Conservation (phyloP, 2,113 vertebrate species). For the Cervus canadensis region DNA sequence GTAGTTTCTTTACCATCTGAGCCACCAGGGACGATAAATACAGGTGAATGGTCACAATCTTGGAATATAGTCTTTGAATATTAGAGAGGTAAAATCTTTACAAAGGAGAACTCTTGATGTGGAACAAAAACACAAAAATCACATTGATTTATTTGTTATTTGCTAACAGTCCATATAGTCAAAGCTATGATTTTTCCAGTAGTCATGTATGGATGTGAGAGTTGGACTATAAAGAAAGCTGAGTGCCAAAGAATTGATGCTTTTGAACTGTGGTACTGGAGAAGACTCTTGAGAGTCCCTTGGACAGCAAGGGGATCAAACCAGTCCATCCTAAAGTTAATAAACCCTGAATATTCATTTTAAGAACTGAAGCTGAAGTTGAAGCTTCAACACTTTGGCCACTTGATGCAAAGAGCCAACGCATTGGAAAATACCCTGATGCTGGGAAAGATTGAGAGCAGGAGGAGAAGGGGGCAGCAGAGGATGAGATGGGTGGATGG, state of each 20-base stretch:
- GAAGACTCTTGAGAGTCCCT: not conserved
- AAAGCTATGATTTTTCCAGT: not conserved
- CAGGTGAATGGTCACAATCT: not conserved
- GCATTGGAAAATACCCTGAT: not conserved
- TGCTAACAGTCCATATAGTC: not conserved
- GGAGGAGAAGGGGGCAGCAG: not conserved
- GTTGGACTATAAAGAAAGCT: not conserved
- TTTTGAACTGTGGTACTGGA: not conserved
- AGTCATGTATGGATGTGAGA: not conserved
- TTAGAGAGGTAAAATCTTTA: not conserved
- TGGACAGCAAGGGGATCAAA: not conserved
- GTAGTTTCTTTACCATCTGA: not conserved
- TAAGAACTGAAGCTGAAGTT: not conserved
- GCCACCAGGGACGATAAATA: not conserved
- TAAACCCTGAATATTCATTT: not conserved
- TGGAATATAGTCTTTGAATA: not conserved
- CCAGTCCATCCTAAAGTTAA: not conserved
- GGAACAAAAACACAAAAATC: not conserved
- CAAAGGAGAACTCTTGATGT: not conserved
- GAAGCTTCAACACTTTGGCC: not conserved
- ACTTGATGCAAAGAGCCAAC: not conserved
- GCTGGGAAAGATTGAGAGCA: not conserved
- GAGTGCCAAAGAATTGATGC: not conserved
- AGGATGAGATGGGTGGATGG: not conserved
- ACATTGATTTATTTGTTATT: not conserved